Base-by-base conservation (phyloP, 1,140 invertebrate genomes). In the Drosophila repleta region DNA sequence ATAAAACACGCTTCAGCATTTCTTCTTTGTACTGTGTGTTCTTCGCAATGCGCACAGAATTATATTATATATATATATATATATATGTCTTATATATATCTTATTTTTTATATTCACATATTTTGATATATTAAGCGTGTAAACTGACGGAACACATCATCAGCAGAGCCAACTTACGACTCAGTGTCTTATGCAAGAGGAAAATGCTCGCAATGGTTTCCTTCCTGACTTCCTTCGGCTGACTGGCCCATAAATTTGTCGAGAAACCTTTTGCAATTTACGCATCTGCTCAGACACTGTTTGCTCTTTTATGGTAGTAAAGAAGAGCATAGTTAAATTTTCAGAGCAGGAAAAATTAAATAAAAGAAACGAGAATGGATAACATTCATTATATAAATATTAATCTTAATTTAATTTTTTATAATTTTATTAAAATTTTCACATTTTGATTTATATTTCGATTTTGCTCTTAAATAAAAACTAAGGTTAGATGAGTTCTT, bases 51-150 rank as follows among this genome's bases (percentile, higher is more conserved):
- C 24, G 56, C 67, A 39, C 77, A 69, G 87, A 81, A 84, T 35
- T 71, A 84, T 87, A 74, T 84, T 77, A 70, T 77, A 81, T 66
- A 15, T 41, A 17, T 41, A 17, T 15, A 15, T 17, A 6, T 41
- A 6, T 39, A 7, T 39, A 39, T n/a, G 13, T 37, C 7, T 37
- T 13, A 37, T 37, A 1, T 13, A 4, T 37, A 37, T 37, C 7
- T 39, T 39, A 3, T 29, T 68, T 64, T 73, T 74, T 57, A 55
- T 74, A 41, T 65, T 62, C 66, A 41, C 43, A 57, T 57, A 52
- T 67, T 48, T 66, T 85, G 82, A 82, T 75, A 75, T 82, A 85
- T 85, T 85, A 85, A 68, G 13, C 43, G 18, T 56, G 41, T 68
- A 45, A 68, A 62, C 65, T 61, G 65, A 21, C 56, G 13, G 51